Conservation (phyloP, 1,140 invertebrate genomes). For the Cryptotermes secundus region DNA sequence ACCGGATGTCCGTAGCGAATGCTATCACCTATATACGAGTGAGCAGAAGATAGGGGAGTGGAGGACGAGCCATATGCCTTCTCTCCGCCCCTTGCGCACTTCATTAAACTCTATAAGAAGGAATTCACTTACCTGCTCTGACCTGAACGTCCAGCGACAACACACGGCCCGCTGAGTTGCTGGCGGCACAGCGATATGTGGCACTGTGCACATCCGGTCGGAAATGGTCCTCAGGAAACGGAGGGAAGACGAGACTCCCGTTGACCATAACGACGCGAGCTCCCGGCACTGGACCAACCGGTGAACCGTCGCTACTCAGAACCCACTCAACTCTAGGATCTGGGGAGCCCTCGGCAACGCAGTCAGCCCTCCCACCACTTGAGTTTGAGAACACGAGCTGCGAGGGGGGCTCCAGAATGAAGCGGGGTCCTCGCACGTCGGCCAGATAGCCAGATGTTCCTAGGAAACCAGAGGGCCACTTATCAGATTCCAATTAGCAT, state of each 20-base stretch:
- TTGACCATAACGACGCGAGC: constrained; percentile 44
- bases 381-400: constrained; percentile 48
- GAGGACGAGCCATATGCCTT: no score
- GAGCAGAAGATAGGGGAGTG: no score
- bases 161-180: constrained; percentile 45
- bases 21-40: no score
- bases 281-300: constrained; percentile 43
- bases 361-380: constrained; percentile 44
- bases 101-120: no score
- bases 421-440: constrained; percentile 63
- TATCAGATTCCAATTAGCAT: no score
- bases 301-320: constrained; percentile 42
- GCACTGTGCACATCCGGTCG: constrained; percentile 50
- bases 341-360: constrained; percentile 46
- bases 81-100: no score
- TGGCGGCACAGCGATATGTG: constrained; percentile 51
- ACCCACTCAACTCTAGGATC: constrained; percentile 45
- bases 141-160: constrained; percentile 34
- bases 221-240: constrained; percentile 49
- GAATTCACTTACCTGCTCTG: constrained; percentile 31
- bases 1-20: no score
- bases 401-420: constrained; percentile 47
- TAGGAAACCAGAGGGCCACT: neutral
- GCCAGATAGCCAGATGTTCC: constrained; percentile 6
- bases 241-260: constrained; percentile 50